Evolutionary conservation across 35 echinoderm and acorn worm species (phyloP), one percentile per base, ranked within the genome.

Genomic region (Amphiura filiformis): DNA sequence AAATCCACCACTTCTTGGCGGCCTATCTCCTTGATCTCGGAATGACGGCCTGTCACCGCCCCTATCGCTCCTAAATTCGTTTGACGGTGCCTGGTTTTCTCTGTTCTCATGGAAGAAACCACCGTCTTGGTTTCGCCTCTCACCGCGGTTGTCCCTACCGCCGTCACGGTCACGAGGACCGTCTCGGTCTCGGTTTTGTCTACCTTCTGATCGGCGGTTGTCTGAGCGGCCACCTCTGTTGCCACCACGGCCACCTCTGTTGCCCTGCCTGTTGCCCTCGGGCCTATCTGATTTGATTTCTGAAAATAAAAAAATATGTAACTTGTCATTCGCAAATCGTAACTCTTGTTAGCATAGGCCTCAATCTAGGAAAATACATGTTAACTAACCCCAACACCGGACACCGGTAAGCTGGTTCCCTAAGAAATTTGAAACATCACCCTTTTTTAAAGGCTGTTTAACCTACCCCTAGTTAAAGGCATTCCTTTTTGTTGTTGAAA

Each of bases 51-150:
- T 87, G 1, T 88, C 57, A 36, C 52, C 57, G 36, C 52, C 57
- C 42, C 80, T 78, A 35, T 88, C 84, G 37, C 92, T 83, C 39
- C 86, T 79, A 76, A 85, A 86, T 75, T 95, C 93, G 20, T 20
- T 52, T 31, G 81, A 34, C 0, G 93, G 93, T 34, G 93, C 93
- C 32, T 95, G 93, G 86, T 95, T 95, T 76, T 95, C 93, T 82
- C 91, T 89, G 77, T 95, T 95, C 70, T 95, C 93, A 52, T 52
- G 7, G 44, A 52, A 52, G 44, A 52, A 52, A 52, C 84, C 83
- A 81, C 87, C 70, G 38, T 95, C 93, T 57, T 94, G 93, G 36
- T 83, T 47, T 52, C 81, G 38, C 34, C 93, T 87, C 33, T 87
- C 90, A 37, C 47, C 49, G 2, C 40, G 57, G 26, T 81, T 75